Conservation (phyloP, 1,140 invertebrate genomes). For the Pteromalus puparum region DNA sequence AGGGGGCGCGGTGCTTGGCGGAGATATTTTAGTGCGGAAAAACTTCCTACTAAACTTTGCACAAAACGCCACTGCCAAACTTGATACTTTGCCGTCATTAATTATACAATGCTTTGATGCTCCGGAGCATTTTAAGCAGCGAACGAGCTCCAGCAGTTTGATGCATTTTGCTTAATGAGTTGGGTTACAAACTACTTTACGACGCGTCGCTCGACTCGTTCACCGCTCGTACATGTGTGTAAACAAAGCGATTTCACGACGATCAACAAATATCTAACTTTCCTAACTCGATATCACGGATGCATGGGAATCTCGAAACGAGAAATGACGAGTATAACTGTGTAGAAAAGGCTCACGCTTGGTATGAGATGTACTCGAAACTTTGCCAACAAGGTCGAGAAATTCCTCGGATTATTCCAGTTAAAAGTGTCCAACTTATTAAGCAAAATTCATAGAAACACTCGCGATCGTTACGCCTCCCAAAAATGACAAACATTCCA, state of each 20-base stretch:
- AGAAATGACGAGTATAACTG: too few species aligned
- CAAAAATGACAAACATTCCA: too few species aligned
- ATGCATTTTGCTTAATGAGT: conserved; percentile 14
- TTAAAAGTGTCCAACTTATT: too few species aligned
- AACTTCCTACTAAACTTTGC: background rate
- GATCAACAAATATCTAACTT: too few species aligned
- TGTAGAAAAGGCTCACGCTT: too few species aligned
- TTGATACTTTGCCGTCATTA: conserved; percentile 11
- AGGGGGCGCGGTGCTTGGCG: background rate
- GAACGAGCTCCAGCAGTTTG: background rate
- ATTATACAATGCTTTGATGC: conserved; percentile 22
- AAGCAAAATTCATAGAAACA: too few species aligned
- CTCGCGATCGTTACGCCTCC: too few species aligned
- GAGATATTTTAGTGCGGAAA: conserved; percentile 11
- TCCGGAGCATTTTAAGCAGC: background rate
- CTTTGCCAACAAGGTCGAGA: too few species aligned
- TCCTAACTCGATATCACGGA: too few species aligned
- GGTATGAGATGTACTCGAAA: too few species aligned
- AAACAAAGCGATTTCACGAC: background rate
- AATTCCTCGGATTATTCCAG: too few species aligned
- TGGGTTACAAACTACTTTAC: background rate
- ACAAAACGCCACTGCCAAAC: conserved; percentile 17
- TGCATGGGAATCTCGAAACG: too few species aligned
- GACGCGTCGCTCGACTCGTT: background rate
- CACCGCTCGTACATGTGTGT: background rate